Evolutionary conservation across 2,888 invertebrate genomes (phyloP).

Genomic region (Acronicta alni): DNA sequence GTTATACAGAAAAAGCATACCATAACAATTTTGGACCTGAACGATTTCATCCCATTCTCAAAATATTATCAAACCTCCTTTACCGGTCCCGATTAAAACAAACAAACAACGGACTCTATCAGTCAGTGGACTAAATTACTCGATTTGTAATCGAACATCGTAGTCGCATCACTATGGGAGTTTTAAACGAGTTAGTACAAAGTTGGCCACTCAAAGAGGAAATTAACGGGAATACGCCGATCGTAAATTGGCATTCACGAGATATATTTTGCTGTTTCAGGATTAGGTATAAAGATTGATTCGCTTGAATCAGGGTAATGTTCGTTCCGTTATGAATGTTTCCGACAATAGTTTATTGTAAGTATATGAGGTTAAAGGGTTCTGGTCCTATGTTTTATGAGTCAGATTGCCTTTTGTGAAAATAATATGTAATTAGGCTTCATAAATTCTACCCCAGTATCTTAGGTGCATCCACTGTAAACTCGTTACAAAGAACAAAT

Average conservation of each 20-base stretch:
- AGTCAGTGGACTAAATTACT: constrained; percentile 43
- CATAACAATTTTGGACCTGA: background rate
- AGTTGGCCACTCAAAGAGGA: constrained; percentile 55
- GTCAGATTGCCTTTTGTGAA: no score
- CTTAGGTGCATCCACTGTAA: no score
- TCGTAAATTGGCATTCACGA: constrained; percentile 50
- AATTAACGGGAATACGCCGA: constrained; percentile 52
- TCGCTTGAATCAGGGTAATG: constrained; percentile 47
- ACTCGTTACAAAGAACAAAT: no score
- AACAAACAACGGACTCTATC: constrained; percentile 45
- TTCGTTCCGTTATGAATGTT: constrained; percentile 42
- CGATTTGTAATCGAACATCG: constrained; percentile 49
- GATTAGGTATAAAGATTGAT: constrained; percentile 55
- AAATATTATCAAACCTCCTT: constrained; percentile 20
- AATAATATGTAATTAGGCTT: no score
- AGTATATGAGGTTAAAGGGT: constrained; percentile 25
- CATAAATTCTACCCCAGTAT: no score
- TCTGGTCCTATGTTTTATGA: constrained; percentile 10
- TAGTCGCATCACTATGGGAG: constrained; percentile 52
- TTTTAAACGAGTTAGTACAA: constrained; percentile 55
- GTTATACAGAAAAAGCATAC: no score
- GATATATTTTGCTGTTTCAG: constrained; percentile 52
- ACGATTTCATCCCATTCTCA: background rate
- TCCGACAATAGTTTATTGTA: constrained; percentile 13
- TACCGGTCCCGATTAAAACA: constrained; percentile 12